These are phyloP conservation scores for Orussus abietinus DNA, from an alignment of 1,140 invertebrate species.

Conservation along the genomic window DNA sequence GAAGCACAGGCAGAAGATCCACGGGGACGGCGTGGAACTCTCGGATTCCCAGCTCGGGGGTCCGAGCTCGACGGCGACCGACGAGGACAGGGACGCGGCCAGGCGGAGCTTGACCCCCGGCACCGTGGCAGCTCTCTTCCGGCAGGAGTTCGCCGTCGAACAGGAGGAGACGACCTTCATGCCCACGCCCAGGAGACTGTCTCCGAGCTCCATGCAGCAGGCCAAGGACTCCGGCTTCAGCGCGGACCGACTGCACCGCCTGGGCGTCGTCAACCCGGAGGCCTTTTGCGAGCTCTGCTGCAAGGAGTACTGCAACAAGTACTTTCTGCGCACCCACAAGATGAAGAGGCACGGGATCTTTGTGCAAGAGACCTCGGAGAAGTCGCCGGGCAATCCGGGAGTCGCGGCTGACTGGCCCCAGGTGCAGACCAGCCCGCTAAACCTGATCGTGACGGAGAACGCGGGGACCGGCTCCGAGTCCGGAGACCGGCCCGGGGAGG, in stretches of 20 bases:
- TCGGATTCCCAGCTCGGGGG: slow-evolving; percentile 16
- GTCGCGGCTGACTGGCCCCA: slow-evolving; percentile 51
- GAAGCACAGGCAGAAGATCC: slow-evolving; percentile 53
- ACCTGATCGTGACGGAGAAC: slow-evolving; percentile 60
- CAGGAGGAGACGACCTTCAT: slow-evolving; percentile 57
- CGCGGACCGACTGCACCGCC: slow-evolving; percentile 64
- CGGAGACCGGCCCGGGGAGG: slow-evolving; percentile 35
- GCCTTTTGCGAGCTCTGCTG: slow-evolving; percentile 92
- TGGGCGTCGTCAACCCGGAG: slow-evolving; percentile 81
- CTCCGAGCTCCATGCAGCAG: slow-evolving; percentile 60
- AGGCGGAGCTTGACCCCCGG: slow-evolving; percentile 32
- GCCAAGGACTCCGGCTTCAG: slow-evolving; percentile 63
- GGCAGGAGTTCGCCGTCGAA: slow-evolving; percentile 50
- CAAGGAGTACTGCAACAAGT: slow-evolving; percentile 94
- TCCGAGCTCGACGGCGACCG: slow-evolving; percentile 6
- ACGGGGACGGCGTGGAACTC: slow-evolving; percentile 32
- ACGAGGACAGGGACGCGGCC: slow-evolving; percentile 16
- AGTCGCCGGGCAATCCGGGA: slow-evolving; percentile 44
- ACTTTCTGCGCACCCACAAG: slow-evolving; percentile 89
- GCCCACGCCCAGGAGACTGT: slow-evolving; percentile 57
- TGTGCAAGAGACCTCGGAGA: slow-evolving; percentile 57
- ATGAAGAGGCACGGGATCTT: slow-evolving; percentile 74
- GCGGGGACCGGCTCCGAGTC: slow-evolving; percentile 34
- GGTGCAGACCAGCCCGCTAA: slow-evolving; percentile 60
- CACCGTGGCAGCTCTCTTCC: slow-evolving; percentile 42